phyloP scores from a whole-genome alignment of 2,797 vertebrate species.

The Chrysocyon brachyurus region DNA sequence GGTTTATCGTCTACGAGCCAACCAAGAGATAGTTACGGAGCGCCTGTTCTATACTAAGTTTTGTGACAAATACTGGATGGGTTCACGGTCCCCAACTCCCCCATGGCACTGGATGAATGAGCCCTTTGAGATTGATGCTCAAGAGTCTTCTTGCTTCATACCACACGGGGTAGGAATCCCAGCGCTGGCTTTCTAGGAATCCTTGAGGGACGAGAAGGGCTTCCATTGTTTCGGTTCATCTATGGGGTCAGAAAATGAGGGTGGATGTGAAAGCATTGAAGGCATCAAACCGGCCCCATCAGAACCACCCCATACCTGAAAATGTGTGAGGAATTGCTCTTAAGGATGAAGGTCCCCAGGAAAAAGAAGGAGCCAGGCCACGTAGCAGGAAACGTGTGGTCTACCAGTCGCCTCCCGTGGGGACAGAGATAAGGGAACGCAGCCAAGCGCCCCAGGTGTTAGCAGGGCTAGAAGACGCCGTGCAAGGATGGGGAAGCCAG shows the following conservation, averaged over 20 bases:
- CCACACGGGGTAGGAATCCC: fast-evolving
- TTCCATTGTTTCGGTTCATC: fast-evolving
- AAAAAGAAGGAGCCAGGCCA: too few species aligned
- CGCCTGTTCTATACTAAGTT: fast-evolving
- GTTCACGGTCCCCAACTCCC: fast-evolving
- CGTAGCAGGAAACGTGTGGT: too few species aligned
- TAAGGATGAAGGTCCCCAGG: not conserved
- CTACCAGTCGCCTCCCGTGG: fast-evolving
- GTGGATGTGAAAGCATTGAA: fast-evolving
- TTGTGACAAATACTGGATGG: fast-evolving
- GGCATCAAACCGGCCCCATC: not conserved
- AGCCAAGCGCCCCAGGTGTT: too few species aligned
- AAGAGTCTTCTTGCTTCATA: not conserved
- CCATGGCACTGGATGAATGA: fast-evolving
- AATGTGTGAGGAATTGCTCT: fast-evolving
- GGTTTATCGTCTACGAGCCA: fast-evolving
- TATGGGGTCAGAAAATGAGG: fast-evolving
- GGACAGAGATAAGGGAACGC: too few species aligned
- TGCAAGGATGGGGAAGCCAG: not conserved
- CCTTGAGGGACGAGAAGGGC: fast-evolving
- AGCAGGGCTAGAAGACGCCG: not conserved
- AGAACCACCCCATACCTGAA: not conserved
- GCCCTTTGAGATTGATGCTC: too few species aligned
- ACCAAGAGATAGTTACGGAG: too few species aligned
- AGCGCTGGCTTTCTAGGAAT: not conserved